phyloP scores from a whole-genome alignment of 1,140 invertebrate species.

The Rhagoletis pomonella region DNA sequence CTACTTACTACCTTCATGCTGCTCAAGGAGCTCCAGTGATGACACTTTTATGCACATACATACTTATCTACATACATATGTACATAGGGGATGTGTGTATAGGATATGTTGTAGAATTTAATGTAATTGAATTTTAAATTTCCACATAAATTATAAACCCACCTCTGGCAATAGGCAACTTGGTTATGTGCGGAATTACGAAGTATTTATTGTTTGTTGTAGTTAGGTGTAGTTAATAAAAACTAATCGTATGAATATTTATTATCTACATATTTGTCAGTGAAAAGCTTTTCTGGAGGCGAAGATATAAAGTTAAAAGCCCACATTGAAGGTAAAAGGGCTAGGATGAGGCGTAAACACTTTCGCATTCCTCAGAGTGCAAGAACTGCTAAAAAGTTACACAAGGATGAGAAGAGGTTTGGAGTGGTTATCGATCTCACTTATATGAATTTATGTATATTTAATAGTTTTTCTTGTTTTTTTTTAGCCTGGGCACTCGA shows the following conservation, averaged over 20 bases:
- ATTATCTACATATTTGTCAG: background rate
- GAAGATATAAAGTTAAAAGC: too few relatives aligned
- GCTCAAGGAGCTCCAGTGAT: background rate
- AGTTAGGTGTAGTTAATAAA: background rate
- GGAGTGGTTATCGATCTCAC: too few relatives aligned
- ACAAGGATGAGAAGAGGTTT: too few relatives aligned
- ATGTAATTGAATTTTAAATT: constrained; percentile 49
- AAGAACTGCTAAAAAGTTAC: too few relatives aligned
- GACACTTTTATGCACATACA: background rate
- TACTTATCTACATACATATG: background rate
- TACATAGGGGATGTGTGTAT: background rate
- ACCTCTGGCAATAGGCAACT: background rate
- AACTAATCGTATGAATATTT: constrained; percentile 5
- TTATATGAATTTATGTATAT: too few relatives aligned
- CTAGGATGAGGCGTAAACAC: too few relatives aligned
- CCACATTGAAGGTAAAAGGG: too few relatives aligned
- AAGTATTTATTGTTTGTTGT: background rate
- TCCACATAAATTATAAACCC: background rate
- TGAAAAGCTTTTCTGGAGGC: background rate
- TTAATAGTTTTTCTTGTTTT: too few relatives aligned
- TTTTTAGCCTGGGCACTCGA: too few relatives aligned
- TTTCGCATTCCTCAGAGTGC: too few relatives aligned
- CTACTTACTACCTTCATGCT: background rate
- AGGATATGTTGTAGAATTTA: background rate
- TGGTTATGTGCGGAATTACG: background rate